Evolutionary conservation across 2,888 invertebrate genomes (phyloP), one percentile per base, ranked within the genome.

Genomic region (Zonitis immaculata): DNA sequence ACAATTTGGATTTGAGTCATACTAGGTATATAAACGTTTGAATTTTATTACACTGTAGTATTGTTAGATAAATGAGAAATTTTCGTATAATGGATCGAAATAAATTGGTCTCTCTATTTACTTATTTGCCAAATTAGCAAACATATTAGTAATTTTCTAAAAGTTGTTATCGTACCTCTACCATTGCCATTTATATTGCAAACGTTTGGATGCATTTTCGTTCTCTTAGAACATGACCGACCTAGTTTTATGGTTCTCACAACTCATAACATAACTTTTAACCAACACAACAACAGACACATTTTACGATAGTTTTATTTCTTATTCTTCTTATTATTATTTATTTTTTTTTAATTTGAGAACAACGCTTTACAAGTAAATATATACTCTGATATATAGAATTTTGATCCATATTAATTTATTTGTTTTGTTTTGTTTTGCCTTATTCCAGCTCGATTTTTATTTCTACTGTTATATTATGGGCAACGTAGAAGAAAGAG

Each of bases 221-320:
- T 35, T 35, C 25, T n/a, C n/a, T n/a, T 48, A 48, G 42, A 48
- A 25, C 12, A 12, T 30, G 47, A 54, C 60, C 55, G 57, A 52
- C 59, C 60, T 60, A 63, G 59, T 71, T 35, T 71, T 69, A 71
- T 71, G 66, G 68, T 68, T 68, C 64, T 68, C 64, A 63, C 64
- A 65, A 67, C 66, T 71, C n/a, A n/a, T n/a, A n/a, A n/a, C 69
- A 70, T 72, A 71, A 70, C 66, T 65, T 60, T 55, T 45, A 45
- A 44, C 50, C 47, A 56, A 48, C 44, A n/a, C n/a, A n/a, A 35
- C 62, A 61, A 63, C 63, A 64, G 67, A 67, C 57, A 66, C 56
- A 56, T 60, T 67, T 65, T 64, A 71, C 71, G 72, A 72, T 56
- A 52, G 56, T 52, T 49, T 18, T 35, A 18, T 18, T 35, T 8